Conservation (phyloP, 2,113 vertebrate species). For the Hippocampus guttulatus region DNA sequence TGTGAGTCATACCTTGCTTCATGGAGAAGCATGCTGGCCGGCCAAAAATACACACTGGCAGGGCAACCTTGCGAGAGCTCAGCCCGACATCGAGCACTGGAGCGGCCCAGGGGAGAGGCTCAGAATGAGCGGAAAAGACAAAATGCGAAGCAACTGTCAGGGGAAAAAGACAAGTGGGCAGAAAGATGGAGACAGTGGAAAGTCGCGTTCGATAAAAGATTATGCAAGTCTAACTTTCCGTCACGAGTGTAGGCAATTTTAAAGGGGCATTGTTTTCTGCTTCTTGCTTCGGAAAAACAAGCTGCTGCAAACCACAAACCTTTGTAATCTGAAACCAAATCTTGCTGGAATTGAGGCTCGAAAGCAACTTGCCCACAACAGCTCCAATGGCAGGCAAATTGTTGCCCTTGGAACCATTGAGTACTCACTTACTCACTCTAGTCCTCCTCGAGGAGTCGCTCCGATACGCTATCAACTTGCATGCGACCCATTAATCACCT, state of each 20-base stretch:
- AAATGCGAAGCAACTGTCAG: slow-evolving; percentile 47
- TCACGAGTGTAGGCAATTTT: slow-evolving; percentile 48
- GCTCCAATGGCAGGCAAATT: not conserved
- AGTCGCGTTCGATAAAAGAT: slow-evolving; percentile 55
- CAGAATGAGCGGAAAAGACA: slow-evolving; percentile 44
- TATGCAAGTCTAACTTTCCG: slow-evolving; percentile 55
- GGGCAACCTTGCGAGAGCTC: slow-evolving; percentile 56
- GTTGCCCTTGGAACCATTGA: not conserved
- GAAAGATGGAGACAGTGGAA: slow-evolving; percentile 50
- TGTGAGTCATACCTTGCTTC: slow-evolving; percentile 67
- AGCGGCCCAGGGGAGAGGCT: slow-evolving; percentile 49
- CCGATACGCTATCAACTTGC: not conserved
- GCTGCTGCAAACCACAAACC: slow-evolving; percentile 19
- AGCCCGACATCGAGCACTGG: slow-evolving; percentile 39
- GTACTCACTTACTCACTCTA: not conserved
- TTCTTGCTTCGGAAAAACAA: slow-evolving; percentile 11
- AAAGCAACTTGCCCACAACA: not conserved
- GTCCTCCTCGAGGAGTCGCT: not conserved
- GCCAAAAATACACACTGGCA: slow-evolving; percentile 68
- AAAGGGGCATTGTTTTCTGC: slow-evolving; percentile 15
- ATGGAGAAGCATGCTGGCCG: slow-evolving; percentile 61
- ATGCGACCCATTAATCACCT: not conserved
- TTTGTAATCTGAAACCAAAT: not conserved
- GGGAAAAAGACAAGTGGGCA: slow-evolving; percentile 47
- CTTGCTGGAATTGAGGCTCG: slow-evolving; percentile 8